Conservation (phyloP, 2,888 invertebrate species). For the Sericinus montela region DNA sequence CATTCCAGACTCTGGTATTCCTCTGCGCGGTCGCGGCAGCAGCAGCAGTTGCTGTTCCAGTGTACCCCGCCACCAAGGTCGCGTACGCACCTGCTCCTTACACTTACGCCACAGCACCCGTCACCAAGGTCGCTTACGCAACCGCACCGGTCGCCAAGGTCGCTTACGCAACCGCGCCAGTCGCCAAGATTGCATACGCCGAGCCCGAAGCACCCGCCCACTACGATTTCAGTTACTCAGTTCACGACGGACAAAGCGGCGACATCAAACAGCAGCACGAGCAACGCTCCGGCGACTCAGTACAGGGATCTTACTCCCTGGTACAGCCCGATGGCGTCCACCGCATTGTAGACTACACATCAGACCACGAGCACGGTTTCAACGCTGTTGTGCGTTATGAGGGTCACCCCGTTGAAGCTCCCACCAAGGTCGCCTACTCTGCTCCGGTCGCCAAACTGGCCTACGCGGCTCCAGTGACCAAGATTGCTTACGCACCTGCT, state of each 20-base stretch:
- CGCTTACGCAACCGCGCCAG: slow-evolving; percentile 37
- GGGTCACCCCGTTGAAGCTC: slow-evolving; percentile 46
- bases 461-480: slow-evolving; percentile 35
- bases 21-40: slow-evolving; percentile 48
- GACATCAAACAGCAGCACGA: slow-evolving; percentile 72
- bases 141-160: slow-evolving; percentile 33
- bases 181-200: slow-evolving; percentile 49
- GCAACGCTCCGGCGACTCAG: slow-evolving; percentile 58
- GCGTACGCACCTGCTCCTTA: slow-evolving; percentile 20
- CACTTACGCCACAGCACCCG: slow-evolving; percentile 24
- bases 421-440: slow-evolving; percentile 29
- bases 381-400: slow-evolving; percentile 69
- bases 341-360: slow-evolving; percentile 68
- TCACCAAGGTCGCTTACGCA: slow-evolving; percentile 27
- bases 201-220: slow-evolving; percentile 57
- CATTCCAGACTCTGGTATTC: slow-evolving; percentile 40
- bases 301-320: slow-evolving; percentile 71
- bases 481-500: slow-evolving; percentile 33
- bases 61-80: slow-evolving; percentile 25
- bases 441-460: slow-evolving; percentile 34
- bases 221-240: slow-evolving; percentile 67
- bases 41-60: slow-evolving; percentile 22
- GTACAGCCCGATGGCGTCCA: slow-evolving; percentile 68
- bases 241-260: slow-evolving; percentile 63
- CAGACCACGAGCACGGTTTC: slow-evolving; percentile 65